Conservation (phyloP, 1,140 invertebrate species). For the Lasioglossum albipes region DNA sequence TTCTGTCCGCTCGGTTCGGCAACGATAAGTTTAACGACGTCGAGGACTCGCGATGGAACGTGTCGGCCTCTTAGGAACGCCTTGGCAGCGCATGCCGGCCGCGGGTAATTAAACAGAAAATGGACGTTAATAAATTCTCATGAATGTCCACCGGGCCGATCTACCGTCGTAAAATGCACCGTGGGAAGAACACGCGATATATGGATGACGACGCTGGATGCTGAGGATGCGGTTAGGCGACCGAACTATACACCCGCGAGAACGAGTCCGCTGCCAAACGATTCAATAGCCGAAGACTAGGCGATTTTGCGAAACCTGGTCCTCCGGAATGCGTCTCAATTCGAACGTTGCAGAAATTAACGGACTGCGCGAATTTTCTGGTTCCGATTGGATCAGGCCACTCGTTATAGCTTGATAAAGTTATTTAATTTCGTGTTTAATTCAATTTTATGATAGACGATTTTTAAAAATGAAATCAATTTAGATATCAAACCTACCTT, state of each 20-base stretch:
- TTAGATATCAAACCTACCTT: no score
- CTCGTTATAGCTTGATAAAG: no score
- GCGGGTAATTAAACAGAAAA: conserved; percentile 70
- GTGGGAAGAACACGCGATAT: conserved; percentile 55
- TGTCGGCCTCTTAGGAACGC: conserved; percentile 30
- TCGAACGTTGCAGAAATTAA: background rate
- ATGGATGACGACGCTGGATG: conserved; percentile 10
- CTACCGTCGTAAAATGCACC: conserved; percentile 53
- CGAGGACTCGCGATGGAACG: conserved; percentile 27
- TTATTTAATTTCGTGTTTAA: no score
- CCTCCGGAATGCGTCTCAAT: background rate
- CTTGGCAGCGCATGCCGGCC: conserved; percentile 55
- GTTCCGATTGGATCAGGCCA: no score
- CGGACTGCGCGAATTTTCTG: background rate
- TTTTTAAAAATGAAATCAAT: no score
- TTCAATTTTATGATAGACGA: no score
- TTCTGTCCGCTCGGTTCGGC: conserved; percentile 35
- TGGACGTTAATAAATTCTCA: conserved; percentile 71
- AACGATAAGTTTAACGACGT: conserved; percentile 53
- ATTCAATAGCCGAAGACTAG: background rate
- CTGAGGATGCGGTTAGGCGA: conserved; percentile 2
- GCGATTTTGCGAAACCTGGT: background rate
- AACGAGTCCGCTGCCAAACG: background rate
- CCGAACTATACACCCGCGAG: background rate
- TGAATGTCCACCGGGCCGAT: conserved; percentile 48